Evolutionary conservation across 2,797 vertebrate genomes (phyloP).

Genomic region (Anomalospiza imberbis): DNA sequence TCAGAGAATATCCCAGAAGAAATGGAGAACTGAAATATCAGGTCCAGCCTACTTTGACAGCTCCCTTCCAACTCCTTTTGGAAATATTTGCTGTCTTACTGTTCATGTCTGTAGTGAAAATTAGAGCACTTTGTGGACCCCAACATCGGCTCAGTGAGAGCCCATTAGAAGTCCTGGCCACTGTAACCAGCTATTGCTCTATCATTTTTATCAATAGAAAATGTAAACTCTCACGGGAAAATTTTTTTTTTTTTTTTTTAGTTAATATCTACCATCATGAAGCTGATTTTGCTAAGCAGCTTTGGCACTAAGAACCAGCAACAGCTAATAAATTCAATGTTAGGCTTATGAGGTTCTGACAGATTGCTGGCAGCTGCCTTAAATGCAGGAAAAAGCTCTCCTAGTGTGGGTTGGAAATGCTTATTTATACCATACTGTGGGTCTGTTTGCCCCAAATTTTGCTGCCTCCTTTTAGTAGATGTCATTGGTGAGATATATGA

Average conservation of each 20-base stretch:
- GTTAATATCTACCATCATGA: conserved; percentile 42
- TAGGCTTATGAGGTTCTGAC: conserved; percentile 53
- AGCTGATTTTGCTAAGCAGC: conserved; percentile 57
- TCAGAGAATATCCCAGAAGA: not conserved
- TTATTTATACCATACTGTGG: conserved; percentile 66
- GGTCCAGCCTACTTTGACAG: not conserved
- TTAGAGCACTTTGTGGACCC: not conserved
- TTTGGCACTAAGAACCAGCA: conserved; percentile 51
- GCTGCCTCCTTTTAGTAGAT: conserved; percentile 45
- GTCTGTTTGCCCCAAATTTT: conserved; percentile 63
- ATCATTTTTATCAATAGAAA: not conserved
- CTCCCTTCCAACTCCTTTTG: not conserved
- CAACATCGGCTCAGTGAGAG: not conserved
- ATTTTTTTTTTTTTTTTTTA: not conserved
- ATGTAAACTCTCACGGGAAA: conserved; percentile 1
- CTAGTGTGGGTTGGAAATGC: conserved; percentile 54
- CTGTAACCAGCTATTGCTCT: not conserved
- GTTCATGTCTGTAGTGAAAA: not conserved
- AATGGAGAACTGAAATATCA: not conserved
- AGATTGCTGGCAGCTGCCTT: conserved; percentile 62
- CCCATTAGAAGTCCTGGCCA: not conserved
- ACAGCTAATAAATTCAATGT: conserved; percentile 65
- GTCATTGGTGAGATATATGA: conserved; percentile 7
- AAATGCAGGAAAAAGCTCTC: conserved; percentile 57
- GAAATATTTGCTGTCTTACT: not conserved